Conservation (phyloP, 2,797 vertebrate species). For the Atherinosoma microstoma region DNA sequence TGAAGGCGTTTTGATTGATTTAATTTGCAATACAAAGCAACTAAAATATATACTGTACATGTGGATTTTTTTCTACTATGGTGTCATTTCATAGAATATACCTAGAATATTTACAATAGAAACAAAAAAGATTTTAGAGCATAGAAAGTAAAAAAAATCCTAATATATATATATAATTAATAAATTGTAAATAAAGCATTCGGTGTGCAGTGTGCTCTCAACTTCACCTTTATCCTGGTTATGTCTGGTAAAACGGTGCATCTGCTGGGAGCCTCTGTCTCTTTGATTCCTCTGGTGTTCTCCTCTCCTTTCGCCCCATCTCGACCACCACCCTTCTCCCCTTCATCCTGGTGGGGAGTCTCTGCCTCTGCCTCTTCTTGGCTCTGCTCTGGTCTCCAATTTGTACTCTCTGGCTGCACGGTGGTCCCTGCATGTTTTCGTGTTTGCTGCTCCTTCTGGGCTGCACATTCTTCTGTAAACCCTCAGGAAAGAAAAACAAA, state of each 20-base stretch:
- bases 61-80: no score
- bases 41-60: no score
- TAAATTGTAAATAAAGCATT: no score
- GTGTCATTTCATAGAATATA: no score
- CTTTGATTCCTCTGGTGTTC: conserved; percentile 24
- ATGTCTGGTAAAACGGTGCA: neutral
- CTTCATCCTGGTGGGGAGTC: conserved; percentile 13
- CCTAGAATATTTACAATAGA: no score
- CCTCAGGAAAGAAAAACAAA: conserved; percentile 55
- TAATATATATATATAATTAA: no score
- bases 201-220: no score
- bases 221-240: conserved; percentile 49
- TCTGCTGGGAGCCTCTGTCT: conserved; percentile 22
- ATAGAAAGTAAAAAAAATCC: no score
- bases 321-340: neutral
- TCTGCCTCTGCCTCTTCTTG: conserved; percentile 12
- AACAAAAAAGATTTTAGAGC: no score
- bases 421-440: conserved; percentile 19
- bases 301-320: conserved; percentile 1
- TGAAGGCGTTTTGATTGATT: no score
- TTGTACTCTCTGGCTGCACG: conserved; percentile 29
- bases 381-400: conserved; percentile 19
- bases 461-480: conserved; percentile 20
- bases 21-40: no score
- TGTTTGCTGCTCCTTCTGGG: conserved; percentile 39